Conservation (phyloP, 2,888 invertebrate species). For the Venusia cambrica region DNA sequence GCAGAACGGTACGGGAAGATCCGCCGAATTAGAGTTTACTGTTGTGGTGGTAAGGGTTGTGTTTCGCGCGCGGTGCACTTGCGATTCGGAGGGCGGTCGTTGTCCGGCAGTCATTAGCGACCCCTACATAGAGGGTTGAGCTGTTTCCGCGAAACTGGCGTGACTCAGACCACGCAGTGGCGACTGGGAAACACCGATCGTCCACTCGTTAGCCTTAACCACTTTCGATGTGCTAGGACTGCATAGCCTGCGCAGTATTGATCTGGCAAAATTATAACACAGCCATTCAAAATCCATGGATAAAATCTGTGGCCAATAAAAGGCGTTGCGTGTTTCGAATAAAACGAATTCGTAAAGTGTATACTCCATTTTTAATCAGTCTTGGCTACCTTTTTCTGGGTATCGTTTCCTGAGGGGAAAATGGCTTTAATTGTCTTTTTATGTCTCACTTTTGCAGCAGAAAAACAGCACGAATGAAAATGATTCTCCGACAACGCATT, state of each 20-base stretch:
- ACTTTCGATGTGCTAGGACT: constrained; percentile 52
- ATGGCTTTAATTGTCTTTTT: constrained; percentile 22
- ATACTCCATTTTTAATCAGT: constrained; percentile 23
- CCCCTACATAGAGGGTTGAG: constrained; percentile 66
- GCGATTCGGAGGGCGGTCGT: constrained; percentile 59
- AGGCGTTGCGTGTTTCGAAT: constrained; percentile 27
- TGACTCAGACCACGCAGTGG: constrained; percentile 60
- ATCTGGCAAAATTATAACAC: constrained; percentile 44
- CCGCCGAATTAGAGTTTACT: constrained; percentile 62
- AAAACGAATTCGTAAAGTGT: constrained; percentile 18
- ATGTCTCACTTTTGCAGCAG: constrained; percentile 13
- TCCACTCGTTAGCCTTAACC: constrained; percentile 60
- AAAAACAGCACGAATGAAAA: constrained; percentile 30
- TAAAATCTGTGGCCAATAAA: constrained; percentile 38
- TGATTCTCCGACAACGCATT: too few relatives aligned
- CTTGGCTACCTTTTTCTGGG: constrained; percentile 13
- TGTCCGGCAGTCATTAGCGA: constrained; percentile 73
- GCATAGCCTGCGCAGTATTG: constrained; percentile 46
- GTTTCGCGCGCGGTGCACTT: constrained; percentile 55
- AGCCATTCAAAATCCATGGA: constrained; percentile 32
- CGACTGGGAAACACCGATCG: constrained; percentile 65
- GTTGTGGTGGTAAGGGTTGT: constrained; percentile 67
- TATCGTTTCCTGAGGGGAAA: constrained; percentile 14
- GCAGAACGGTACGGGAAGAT: constrained; percentile 50
- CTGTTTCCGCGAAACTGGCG: constrained; percentile 66